Conservation (phyloP, 2,888 invertebrate genomes). For the Ceratothoa steindachneri region DNA sequence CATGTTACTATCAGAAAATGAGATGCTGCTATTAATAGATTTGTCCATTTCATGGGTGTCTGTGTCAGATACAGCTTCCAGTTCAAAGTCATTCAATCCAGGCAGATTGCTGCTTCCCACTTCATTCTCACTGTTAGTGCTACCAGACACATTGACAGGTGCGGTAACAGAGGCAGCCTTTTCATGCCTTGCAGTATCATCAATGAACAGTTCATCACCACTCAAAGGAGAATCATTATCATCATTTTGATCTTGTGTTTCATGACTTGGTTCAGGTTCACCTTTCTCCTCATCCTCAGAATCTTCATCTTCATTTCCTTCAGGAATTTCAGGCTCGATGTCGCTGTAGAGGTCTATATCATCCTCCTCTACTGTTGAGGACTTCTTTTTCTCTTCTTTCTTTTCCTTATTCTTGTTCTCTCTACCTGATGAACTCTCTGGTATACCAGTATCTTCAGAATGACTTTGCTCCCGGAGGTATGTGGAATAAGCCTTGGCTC, state of each 20-base stretch:
- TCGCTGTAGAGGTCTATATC: conserved; percentile 64
- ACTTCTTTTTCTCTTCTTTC: conserved; percentile 37
- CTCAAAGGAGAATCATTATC: conserved; percentile 48
- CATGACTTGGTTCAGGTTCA: conserved; percentile 25
- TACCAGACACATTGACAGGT: conserved; percentile 15
- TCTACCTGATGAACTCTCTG: conserved; percentile 34
- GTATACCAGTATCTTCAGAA: conserved; percentile 11
- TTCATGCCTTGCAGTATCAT: conserved; percentile 36
- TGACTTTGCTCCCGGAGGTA: conserved; percentile 25
- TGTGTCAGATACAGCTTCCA: conserved; percentile 46
- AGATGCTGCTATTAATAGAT: conserved; percentile 41
- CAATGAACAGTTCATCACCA: conserved; percentile 48
- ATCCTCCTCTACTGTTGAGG: conserved; percentile 49
- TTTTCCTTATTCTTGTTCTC: conserved; percentile 48
- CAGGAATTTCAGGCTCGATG: conserved; percentile 55
- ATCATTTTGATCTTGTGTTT: conserved; percentile 40
- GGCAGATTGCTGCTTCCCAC: conserved; percentile 42
- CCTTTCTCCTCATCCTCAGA: conserved; percentile 28
- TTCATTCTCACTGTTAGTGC: conserved; percentile 32
- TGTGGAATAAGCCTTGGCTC: conserved; percentile 28
- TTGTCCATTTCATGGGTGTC: conserved; percentile 44
- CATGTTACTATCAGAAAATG: conserved; percentile 41
- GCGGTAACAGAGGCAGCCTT: conserved; percentile 1
- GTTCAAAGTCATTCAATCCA: conserved; percentile 39
- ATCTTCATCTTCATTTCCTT: conserved; percentile 26